These are phyloP conservation scores for Pristis pectinata DNA, from an alignment of 2,797 vertebrate species.

Conservation along the genomic window DNA sequence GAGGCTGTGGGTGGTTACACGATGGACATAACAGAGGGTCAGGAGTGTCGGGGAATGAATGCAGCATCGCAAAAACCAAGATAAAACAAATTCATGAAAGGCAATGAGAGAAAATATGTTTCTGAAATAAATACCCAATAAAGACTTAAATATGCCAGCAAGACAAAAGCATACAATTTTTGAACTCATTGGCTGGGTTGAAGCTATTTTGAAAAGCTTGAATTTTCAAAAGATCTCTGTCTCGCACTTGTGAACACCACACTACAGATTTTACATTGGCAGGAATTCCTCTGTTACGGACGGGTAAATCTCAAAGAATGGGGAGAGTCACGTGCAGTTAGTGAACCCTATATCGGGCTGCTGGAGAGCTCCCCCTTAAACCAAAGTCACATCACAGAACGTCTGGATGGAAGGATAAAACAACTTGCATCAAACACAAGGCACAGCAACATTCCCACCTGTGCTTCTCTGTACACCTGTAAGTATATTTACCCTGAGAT, in stretches of 20 bases:
- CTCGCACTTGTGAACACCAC: too few species aligned
- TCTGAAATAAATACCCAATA: not conserved
- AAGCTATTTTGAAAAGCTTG: too few species aligned
- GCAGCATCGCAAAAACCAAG: not conserved
- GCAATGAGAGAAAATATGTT: not conserved
- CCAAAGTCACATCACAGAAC: not conserved
- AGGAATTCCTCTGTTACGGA: too few species aligned
- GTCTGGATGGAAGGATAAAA: not conserved
- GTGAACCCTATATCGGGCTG: not conserved
- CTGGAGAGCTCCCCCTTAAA: not conserved
- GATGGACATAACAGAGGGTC: not conserved
- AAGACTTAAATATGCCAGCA: not conserved
- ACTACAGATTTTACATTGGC: too few species aligned
- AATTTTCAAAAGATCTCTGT: too few species aligned
- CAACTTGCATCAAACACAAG: not conserved
- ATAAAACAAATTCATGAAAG: not conserved
- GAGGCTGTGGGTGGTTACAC: too few species aligned
- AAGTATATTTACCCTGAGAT: slow-evolving; percentile 75
- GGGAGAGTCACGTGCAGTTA: not conserved
- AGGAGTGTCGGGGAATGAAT: not conserved
- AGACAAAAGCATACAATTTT: not conserved
- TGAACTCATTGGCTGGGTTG: too few species aligned
- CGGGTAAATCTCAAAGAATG: not conserved
- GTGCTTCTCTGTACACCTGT: not conserved
- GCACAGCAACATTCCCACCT: not conserved